Percentiles rank a stretch among this genome's conserved stretches.
phyloP scores from a whole-genome alignment of 2,113 vertebrate genomes.

The Cyanocitta stelleri region DNA sequence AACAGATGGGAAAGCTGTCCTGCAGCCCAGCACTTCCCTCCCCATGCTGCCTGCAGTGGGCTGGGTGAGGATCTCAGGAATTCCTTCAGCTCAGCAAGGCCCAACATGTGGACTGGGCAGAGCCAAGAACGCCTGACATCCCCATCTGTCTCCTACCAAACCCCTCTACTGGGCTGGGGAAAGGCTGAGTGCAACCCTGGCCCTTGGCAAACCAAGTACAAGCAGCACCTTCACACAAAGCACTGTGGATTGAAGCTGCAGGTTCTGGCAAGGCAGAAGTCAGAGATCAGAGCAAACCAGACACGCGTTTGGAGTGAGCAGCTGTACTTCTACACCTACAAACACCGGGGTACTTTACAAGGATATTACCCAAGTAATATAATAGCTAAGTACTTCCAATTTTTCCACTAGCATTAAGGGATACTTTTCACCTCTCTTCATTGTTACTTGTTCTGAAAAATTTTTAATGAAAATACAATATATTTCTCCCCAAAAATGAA shows the following conservation, averaged over 20 bases:
- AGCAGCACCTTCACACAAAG: fast-evolving
- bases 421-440: not conserved
- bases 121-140: not conserved
- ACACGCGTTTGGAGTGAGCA: fast-evolving
- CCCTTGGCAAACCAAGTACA: fast-evolving
- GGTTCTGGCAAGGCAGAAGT: not conserved
- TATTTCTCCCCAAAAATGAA: not conserved
- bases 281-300: not conserved
- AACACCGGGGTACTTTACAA: not conserved
- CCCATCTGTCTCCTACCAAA: not conserved
- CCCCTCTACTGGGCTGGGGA: fast-evolving
- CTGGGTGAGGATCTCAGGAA: not conserved
- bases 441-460: not conserved
- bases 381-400: not conserved
- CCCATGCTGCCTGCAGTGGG: not conserved
- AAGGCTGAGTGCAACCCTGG: fast-evolving
- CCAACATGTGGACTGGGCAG: not conserved
- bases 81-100: not conserved
- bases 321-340: fast-evolving
- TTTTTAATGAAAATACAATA: not conserved
- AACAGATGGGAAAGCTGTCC: not conserved
- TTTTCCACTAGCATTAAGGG: not conserved
- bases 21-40: not conserved
- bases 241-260: fast-evolving
- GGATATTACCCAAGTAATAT: fast-evolving